These are phyloP conservation scores for Bombus ignitus DNA, from an alignment of 1,140 invertebrate genomes.

Conservation along the genomic window DNA sequence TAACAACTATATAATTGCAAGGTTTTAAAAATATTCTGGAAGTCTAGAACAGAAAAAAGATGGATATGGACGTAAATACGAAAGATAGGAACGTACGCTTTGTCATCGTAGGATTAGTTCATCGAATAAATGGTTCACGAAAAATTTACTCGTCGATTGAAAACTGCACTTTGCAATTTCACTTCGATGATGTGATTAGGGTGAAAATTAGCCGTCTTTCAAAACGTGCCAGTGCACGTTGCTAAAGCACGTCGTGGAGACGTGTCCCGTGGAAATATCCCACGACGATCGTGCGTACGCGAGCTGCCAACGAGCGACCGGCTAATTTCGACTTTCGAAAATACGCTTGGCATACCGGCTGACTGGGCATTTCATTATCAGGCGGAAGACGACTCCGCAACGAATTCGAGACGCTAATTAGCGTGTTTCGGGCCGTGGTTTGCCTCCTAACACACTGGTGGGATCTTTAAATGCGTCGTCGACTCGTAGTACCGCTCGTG, in stretches of 20 bases:
- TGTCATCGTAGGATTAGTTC: no score
- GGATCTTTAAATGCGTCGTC: background rate
- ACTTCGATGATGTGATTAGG: no score
- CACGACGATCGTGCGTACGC: background rate
- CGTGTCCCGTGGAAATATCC: conserved; percentile 7
- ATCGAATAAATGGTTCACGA: no score
- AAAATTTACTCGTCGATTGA: no score
- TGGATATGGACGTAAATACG: no score
- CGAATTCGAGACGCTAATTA: conserved; percentile 57
- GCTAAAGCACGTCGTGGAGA: background rate
- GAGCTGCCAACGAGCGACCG: conserved; percentile 11
- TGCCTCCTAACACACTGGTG: background rate
- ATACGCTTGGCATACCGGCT: conserved; percentile 27
- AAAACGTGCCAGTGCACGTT: no score
- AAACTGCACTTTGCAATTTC: no score
- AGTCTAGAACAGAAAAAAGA: no score
- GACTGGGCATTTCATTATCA: conserved; percentile 54
- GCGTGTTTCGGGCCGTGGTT: conserved; percentile 40
- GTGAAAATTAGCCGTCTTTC: no score
- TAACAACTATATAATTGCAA: no score
- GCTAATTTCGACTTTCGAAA: conserved; percentile 57
- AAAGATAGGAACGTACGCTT: no score
- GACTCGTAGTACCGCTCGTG: background rate
- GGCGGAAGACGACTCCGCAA: background rate
- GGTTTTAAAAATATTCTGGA: no score